Base-by-base conservation (phyloP, 2,113 vertebrate genomes). In the Gasterosteus aculeatus region DNA sequence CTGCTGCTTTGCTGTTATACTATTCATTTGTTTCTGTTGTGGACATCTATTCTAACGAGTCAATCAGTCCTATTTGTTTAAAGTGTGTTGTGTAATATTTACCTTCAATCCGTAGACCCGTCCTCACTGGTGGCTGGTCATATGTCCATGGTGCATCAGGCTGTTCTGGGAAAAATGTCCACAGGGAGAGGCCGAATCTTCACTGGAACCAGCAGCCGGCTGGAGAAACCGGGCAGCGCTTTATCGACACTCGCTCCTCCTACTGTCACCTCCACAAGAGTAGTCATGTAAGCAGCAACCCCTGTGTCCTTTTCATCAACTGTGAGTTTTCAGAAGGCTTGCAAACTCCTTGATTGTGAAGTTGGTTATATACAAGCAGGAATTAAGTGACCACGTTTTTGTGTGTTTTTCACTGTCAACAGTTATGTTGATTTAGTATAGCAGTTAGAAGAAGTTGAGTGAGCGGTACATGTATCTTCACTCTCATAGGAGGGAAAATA, bases 81-180 rank as follows among this genome's bases (percentile, higher is more conserved):
- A 4, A 33, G 1, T 54, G 11, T 19, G 2, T 7, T 3, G 49
- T 71, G 49, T 35, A 46, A n/a, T 72, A 7, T 57, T 33, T 16
- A 26, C 9, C 78, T 14, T 83, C 54, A 72, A 57, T 38, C 18
- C 26, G 35, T 69, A 87, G 91, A 74, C 10, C 85, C 81, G 19
- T 85, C 79, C 10, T 85, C 84, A 0, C 46, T 94, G 61, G 81
- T 92, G 69, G 87, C 94, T 49, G 91, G 90, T 66, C 93, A 91
- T 84, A 90, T 87, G 72, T 67, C 81, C 38, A 89, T 90, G 78
- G 89, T 92, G 33, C 90, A 91, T 9, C 84, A 75, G 63, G 92
- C 92, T 0, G 75, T 90, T 74, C 78, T 90, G 54, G 77, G 49
- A 53, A 86, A 88, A 80, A 82, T 68, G 22, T 61, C 79, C 44